phyloP scores from a whole-genome alignment of 2,113 vertebrate genomes.

The Psophia crepitans region DNA sequence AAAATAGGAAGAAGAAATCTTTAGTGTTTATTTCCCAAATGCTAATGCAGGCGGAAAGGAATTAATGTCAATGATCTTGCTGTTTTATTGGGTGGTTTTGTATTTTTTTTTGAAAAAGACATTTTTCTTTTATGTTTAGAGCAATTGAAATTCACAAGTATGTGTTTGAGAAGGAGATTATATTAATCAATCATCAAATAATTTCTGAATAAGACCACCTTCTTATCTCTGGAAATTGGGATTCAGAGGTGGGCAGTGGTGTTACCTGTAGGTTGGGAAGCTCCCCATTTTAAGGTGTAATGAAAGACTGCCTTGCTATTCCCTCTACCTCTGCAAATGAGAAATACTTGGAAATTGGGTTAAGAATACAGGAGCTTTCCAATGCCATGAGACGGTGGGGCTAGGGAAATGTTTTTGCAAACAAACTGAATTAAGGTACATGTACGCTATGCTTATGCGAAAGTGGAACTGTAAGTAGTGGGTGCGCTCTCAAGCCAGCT shows the following conservation, averaged over 20 bases:
- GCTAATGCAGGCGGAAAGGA: background rate
- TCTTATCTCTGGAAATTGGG: background rate
- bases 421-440: background rate
- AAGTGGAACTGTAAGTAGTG: background rate
- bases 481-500: background rate
- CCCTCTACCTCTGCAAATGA: background rate
- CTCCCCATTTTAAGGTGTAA: background rate
- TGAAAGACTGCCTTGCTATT: background rate
- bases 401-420: background rate
- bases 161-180: background rate
- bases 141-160: background rate
- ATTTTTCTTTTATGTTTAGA: background rate
- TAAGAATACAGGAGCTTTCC: background rate
- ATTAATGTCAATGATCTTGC: background rate
- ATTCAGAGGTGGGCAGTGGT: background rate
- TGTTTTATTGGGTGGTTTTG: background rate
- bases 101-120: background rate
- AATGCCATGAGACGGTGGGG: background rate
- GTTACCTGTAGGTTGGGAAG: background rate
- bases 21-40: constrained; percentile 12
- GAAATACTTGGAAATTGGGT: background rate
- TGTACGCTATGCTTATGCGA: rapidly evolving
- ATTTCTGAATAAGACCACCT: background rate
- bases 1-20: background rate
- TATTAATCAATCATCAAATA: background rate